A percentile compares a stretch with the other conserved stretches of the same genome.
phyloP scores from a whole-genome alignment of 2,888 invertebrate genomes.

The Sphinx pinastri region DNA sequence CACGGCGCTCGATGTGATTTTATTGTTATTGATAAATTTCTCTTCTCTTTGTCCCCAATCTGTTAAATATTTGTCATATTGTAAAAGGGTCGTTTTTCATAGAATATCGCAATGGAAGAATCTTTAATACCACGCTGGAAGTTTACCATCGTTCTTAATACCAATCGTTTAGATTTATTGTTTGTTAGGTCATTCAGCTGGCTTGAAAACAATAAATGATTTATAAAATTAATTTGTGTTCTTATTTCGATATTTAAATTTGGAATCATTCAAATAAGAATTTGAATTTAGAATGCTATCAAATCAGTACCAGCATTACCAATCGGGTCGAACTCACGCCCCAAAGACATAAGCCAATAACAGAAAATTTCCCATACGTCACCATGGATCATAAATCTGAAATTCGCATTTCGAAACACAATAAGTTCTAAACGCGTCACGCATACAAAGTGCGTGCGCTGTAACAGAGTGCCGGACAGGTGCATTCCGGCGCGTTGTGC shows the following conservation, averaged over 20 bases:
- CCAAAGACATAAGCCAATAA: slow-evolving; percentile 19
- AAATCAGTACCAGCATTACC: not conserved
- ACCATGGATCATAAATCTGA: slow-evolving; percentile 36
- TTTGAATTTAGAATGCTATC: not conserved
- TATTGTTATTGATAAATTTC: slow-evolving; percentile 41
- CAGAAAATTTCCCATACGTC: slow-evolving; percentile 26
- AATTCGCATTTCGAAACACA: slow-evolving; percentile 44
- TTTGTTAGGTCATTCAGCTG: not conserved
- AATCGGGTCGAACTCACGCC: not conserved
- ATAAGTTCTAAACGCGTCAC: slow-evolving; percentile 46
- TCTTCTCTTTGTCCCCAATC: slow-evolving; percentile 30
- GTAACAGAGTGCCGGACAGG: slow-evolving; percentile 73
- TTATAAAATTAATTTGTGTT: not conserved
- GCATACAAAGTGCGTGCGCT: slow-evolving; percentile 29
- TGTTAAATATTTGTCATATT: slow-evolving; percentile 22
- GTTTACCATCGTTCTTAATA: not conserved
- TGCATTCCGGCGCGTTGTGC: slow-evolving; percentile 69
- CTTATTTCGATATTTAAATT: not conserved
- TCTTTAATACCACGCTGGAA: not conserved
- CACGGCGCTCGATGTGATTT: slow-evolving; percentile 39
- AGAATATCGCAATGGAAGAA: slow-evolving; percentile 5
- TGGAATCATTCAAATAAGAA: not conserved
- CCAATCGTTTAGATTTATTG: not conserved
- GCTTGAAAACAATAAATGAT: not conserved
- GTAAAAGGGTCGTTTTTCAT: slow-evolving; percentile 22